Percentiles rank a stretch among this genome's conserved stretches.
Evolutionary conservation across 2,888 invertebrate genomes (phyloP).

Genomic region (Drosophila picticornis): DNA sequence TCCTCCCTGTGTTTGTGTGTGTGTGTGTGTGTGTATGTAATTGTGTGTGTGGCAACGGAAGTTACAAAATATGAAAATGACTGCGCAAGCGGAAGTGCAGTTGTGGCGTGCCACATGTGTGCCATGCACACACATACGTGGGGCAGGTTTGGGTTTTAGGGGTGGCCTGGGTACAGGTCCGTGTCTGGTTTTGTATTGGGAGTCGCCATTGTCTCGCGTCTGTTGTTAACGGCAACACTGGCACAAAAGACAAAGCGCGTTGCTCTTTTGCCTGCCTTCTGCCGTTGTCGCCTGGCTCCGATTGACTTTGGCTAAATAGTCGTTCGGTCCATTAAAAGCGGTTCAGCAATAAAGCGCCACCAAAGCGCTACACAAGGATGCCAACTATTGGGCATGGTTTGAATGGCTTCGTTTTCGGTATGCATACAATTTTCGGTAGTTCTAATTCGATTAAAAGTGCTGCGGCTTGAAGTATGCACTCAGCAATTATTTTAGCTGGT

Average conservation of each 20-base stretch:
- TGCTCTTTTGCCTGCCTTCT: slow-evolving; percentile 8
- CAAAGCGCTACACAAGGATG: slow-evolving; percentile 30
- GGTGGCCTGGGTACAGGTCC: slow-evolving; percentile 12
- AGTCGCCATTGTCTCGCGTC: slow-evolving; percentile 65
- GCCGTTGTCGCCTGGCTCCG: slow-evolving; percentile 23
- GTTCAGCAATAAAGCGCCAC: slow-evolving; percentile 30
- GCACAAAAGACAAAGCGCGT: slow-evolving; percentile 53
- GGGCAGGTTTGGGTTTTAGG: neutral
- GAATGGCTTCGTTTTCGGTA: slow-evolving; percentile 31
- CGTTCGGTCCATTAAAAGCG: slow-evolving; percentile 45
- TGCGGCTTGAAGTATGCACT: slow-evolving; percentile 6
- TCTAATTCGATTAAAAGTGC: slow-evolving; percentile 43
- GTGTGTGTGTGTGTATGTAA: slow-evolving; percentile 22
- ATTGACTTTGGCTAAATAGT: slow-evolving; percentile 68
- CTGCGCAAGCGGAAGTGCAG: slow-evolving; percentile 82
- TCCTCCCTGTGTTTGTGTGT: slow-evolving; percentile 1
- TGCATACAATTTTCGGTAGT: slow-evolving; percentile 27
- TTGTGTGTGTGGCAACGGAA: slow-evolving; percentile 60
- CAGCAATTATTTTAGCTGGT: neutral
- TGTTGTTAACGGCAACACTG: slow-evolving; percentile 61
- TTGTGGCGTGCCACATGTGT: slow-evolving; percentile 81
- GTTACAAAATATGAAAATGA: slow-evolving; percentile 82
- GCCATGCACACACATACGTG: slow-evolving; percentile 41
- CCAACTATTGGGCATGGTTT: slow-evolving; percentile 29
- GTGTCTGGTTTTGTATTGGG: slow-evolving; percentile 39